These are phyloP conservation scores for Nestor notabilis DNA, from an alignment of 2,113 vertebrate species.

Conservation along the genomic window DNA sequence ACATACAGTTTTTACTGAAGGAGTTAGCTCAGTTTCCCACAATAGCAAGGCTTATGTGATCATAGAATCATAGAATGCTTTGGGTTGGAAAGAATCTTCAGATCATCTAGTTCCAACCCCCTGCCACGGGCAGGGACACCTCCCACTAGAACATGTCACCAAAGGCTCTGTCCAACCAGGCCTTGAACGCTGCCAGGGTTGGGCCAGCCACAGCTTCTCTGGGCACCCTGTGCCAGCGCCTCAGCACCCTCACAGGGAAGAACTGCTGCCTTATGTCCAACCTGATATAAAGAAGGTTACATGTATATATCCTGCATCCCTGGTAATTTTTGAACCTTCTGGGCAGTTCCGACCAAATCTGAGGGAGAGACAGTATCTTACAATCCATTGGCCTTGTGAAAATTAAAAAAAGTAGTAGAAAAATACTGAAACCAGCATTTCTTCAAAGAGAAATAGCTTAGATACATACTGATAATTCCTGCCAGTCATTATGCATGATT, in stretches of 20 bases:
- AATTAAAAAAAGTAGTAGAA: not conserved
- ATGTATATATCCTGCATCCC: not conserved
- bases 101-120: not conserved
- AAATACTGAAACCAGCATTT: not conserved
- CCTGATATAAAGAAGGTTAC: not conserved
- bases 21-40: not conserved
- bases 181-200: not conserved
- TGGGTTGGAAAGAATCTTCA: not conserved
- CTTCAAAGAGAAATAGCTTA: not conserved
- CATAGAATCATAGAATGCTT: not conserved
- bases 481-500: not conserved
- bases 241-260: not conserved
- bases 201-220: not conserved
- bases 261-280: not conserved
- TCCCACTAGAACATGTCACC: not conserved
- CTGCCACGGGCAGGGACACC: not conserved
- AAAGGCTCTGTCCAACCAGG: not conserved
- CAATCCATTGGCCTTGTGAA: not conserved
- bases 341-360: not conserved
- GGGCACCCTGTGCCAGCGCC: not conserved
- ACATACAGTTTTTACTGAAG: not conserved
- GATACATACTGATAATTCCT: not conserved
- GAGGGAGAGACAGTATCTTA: not conserved
- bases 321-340: not conserved
- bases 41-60: not conserved